Conservation (phyloP, 2,888 invertebrate genomes). For the Cheilosia soror region DNA sequence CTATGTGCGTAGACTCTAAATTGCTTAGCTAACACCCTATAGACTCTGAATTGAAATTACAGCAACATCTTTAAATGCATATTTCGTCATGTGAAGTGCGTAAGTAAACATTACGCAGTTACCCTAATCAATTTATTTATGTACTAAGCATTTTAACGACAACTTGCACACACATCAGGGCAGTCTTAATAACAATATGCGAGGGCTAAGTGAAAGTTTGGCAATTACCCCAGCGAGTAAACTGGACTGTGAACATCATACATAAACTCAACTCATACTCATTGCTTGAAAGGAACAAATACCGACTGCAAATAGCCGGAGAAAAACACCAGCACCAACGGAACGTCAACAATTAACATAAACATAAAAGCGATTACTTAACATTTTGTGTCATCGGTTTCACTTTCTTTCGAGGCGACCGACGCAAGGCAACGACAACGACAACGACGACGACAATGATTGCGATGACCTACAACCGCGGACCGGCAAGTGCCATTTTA, state of each 20-base stretch:
- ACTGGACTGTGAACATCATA: constrained; percentile 32
- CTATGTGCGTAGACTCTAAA: constrained; percentile 3
- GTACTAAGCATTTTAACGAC: constrained; percentile 40
- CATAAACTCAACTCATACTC: not conserved
- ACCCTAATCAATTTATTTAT: constrained; percentile 27
- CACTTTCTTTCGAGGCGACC: constrained; percentile 79
- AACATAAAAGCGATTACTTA: constrained; percentile 70
- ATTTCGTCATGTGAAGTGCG: constrained; percentile 39
- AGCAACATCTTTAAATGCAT: constrained; percentile 12
- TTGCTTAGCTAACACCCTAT: not conserved
- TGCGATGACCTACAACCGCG: constrained; percentile 28
- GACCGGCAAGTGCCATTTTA: constrained; percentile 45
- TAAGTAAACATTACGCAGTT: constrained; percentile 39
- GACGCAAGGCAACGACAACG: not conserved
- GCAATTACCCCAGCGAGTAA: constrained; percentile 52
- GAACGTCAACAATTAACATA: constrained; percentile 66
- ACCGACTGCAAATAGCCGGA: constrained; percentile 45
- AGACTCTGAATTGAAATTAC: not conserved
- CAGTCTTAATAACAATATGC: constrained; percentile 13
- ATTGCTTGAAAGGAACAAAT: constrained; percentile 57
- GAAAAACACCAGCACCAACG: constrained; percentile 41
- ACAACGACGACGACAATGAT: constrained; percentile 14
- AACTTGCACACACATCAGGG: constrained; percentile 24
- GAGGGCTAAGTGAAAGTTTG: constrained; percentile 69
- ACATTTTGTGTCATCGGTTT: constrained; percentile 81